phyloP scores from a whole-genome alignment of 1,140 invertebrate species.

The Ceratina australensis region DNA sequence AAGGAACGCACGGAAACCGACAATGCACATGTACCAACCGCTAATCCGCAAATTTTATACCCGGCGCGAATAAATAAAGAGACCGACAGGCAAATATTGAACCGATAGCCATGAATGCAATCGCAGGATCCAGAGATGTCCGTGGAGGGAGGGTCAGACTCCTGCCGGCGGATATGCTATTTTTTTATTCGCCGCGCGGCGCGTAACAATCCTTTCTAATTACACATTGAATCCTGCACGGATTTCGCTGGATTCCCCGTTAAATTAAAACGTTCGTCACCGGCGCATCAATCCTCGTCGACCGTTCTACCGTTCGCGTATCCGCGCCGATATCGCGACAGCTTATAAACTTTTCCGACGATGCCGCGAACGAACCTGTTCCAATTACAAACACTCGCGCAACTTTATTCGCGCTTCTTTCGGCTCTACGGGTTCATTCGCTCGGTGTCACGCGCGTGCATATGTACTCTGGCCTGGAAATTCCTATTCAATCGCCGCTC shows the following conservation, averaged over 20 bases:
- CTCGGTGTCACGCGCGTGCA: neutral
- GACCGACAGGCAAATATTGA: slow-evolving; percentile 10
- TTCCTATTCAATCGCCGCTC: neutral
- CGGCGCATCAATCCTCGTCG: neutral
- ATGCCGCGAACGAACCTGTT: slow-evolving; percentile 4
- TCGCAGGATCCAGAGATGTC: neutral
- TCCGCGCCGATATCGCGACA: neutral
- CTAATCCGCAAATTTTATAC: too few relatives aligned
- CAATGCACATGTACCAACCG: too few relatives aligned
- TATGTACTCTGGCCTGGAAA: neutral
- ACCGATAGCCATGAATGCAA: neutral
- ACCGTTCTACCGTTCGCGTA: neutral
- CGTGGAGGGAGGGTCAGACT: neutral
- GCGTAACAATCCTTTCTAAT: slow-evolving; percentile 6
- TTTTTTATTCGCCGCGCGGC: neutral
- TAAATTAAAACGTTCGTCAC: slow-evolving; percentile 8
- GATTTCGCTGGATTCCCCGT: slow-evolving; percentile 3
- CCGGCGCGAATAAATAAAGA: too few relatives aligned
- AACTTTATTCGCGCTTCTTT: slow-evolving; percentile 18
- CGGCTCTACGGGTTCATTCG: slow-evolving; percentile 4
- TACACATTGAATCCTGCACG: slow-evolving; percentile 1
- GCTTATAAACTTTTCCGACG: neutral
- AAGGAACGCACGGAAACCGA: too few relatives aligned
- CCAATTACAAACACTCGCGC: slow-evolving; percentile 14
- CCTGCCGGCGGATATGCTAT: neutral